Base-by-base conservation (phyloP, 2,888 invertebrate species). In the Melipona beecheii region DNA sequence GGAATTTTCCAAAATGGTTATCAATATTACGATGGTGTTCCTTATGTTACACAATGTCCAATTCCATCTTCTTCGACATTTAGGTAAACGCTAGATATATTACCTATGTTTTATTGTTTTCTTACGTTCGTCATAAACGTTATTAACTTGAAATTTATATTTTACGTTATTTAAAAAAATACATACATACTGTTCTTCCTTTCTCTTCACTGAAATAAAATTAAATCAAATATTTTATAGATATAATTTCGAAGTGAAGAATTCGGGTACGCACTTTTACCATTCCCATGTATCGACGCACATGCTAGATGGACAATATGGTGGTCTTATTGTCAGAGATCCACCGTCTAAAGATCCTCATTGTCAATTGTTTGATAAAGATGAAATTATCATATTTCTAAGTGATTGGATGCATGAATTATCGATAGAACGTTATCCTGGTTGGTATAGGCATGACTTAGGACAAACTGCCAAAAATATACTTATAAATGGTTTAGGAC, bases 21-120 rank as follows among this genome's bases (percentile, higher is more conserved):
- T 9, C 98, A 98, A 92, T 98, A 98, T 95, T 98, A 97, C 93
- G 98, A 98, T 91, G 98, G 98, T 86, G 98, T 98, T 68, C 98
- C 98, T 24, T 97, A 97, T 91, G 97, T 98, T 56, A 98, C 98
- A 0, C 98, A 98, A 94, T 98, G 98, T 94, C 98, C 98, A 64
- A 98, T 98, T 91, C 96, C 96, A 91, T 97, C 97, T 95, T 97
- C 97, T 93, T 97, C 97, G 91, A 97, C 97, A 15, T 98, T 98
- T 95, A 97, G 97, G 96, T 97, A 82, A 71, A 65, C 13, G 15
- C 5, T n/a, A 24, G 62, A 54, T 24, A 21, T 64, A 62, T 43
- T 52, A 49, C 19, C 36, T n/a, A n/a, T n/a, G 21, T 17, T 21
- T 66, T 17, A 27, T 1, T 60, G n/a, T 58, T 4, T 43, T 49